Base-by-base conservation (phyloP, 1,140 invertebrate genomes). In the Megalopta genalis region DNA sequence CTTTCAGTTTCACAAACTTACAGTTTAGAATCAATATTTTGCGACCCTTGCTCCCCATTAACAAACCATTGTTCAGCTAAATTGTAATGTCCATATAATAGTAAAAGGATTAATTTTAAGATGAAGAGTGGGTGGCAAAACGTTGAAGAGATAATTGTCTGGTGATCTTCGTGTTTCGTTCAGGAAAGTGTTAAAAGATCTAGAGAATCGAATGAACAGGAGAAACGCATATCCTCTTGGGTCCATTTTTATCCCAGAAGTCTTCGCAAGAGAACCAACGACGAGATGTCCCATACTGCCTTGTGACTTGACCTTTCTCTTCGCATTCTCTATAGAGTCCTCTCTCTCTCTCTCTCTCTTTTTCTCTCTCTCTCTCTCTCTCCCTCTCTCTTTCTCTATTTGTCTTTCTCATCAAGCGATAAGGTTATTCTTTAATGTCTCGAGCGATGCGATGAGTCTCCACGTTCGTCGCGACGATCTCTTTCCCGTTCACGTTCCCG, bases 381-480 rank as follows among this genome's bases (percentile, higher is more conserved):
- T 49, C 46, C 16, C 46, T 16, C 12, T 49, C 46, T 49, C 5
- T 49, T 14, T 49, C 12, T 46, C 10, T 46, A 46, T 46, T 46
- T 46, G 42, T 46, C 21, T 68, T 32, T 54, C 5, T 54, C 46
- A 16, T 18, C 2, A 18, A 39, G 18, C 39, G 10, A 4, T 59
- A 59, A 18, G 14, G 49, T 52, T 37, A 10, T 12, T 32, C 42
- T 87, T 91, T 93, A 96, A 92, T 96, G 96, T 85, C 96, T 93
- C 67, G 95, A 95, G 79, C 96, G 95, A 92, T 97, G 95, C 18
- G 94, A 93, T n/a, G 94, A 94, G 84, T 94, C 94, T 64, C 88
- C 93, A 71, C 93, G 90, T 87, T 96, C 95, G 81, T 96, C 95
- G 66, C 96, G 95, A 42, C 95, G 93, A 88, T 96, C 94, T 46